These are phyloP conservation scores for Typhlichthys eigenmanni DNA, from an alignment of 2,797 vertebrate species.

Conservation along the genomic window DNA sequence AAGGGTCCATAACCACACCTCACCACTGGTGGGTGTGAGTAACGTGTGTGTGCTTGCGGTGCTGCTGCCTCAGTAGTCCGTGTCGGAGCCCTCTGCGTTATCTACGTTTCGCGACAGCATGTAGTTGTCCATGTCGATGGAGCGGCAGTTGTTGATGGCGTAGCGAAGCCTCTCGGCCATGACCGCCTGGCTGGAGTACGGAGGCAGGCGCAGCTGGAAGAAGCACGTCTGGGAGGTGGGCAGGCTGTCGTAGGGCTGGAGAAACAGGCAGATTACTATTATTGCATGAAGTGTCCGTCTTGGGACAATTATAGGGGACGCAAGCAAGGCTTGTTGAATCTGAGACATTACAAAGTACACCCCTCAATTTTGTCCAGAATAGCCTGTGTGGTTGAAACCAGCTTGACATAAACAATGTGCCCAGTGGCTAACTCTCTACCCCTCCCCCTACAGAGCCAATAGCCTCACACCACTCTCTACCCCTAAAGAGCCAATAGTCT, in stretches of 20 bases:
- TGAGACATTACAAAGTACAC: too few species aligned
- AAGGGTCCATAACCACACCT: constrained; percentile 3
- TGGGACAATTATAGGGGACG: neutral
- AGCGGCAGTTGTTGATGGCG: constrained; percentile 86
- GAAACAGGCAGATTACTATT: neutral
- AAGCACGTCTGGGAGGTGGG: constrained; percentile 85
- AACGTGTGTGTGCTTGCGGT: neutral
- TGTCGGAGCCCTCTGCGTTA: constrained; percentile 79
- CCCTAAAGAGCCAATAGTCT: too few species aligned
- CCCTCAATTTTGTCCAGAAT: too few species aligned
- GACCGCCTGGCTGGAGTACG: constrained; percentile 81
- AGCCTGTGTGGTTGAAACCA: too few species aligned
- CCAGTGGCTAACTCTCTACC: too few species aligned
- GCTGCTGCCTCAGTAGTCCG: constrained; percentile 73
- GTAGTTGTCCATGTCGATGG: constrained; percentile 88
- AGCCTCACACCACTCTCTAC: too few species aligned
- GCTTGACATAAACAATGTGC: too few species aligned
- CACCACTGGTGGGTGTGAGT: neutral
- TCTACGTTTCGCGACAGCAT: constrained; percentile 84
- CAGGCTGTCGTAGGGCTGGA: constrained; percentile 81
- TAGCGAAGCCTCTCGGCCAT: constrained; percentile 83
- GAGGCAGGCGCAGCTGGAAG: constrained; percentile 84
- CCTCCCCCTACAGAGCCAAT: too few species aligned
- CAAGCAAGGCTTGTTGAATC: neutral
- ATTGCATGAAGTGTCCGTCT: neutral